phyloP scores from a whole-genome alignment of 2,888 invertebrate species.

The Parelbella ahira region DNA sequence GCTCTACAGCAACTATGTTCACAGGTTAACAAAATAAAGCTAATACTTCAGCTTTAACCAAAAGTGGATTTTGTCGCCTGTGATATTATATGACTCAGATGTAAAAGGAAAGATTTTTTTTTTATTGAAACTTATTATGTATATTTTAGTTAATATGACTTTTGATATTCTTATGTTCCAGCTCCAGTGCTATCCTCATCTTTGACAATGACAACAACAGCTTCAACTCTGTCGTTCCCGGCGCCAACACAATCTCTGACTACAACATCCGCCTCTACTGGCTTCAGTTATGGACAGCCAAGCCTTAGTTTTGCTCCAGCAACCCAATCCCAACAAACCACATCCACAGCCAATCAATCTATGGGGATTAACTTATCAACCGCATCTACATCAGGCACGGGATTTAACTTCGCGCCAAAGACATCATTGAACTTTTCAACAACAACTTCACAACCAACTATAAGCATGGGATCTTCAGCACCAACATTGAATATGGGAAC shows the following conservation, averaged over 20 bases:
- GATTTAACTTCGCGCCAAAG: slow-evolving; percentile 24
- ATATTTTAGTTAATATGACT: too few relatives aligned
- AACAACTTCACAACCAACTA: slow-evolving; percentile 1
- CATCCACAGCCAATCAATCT: slow-evolving; percentile 7
- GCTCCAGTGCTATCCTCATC: slow-evolving; percentile 2
- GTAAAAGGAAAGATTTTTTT: too few relatives aligned
- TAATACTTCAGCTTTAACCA: too few relatives aligned
- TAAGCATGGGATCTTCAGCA: not conserved
- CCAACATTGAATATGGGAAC: slow-evolving; percentile 21
- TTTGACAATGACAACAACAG: not conserved
- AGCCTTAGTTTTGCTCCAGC: slow-evolving; percentile 25
- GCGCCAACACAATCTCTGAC: not conserved
- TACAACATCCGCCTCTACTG: not conserved
- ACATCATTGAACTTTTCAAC: slow-evolving; percentile 8
- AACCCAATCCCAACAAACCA: slow-evolving; percentile 4
- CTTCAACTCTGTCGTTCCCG: not conserved
- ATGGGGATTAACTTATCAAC: too few relatives aligned
- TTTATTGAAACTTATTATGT: too few relatives aligned
- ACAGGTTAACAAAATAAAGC: too few relatives aligned
- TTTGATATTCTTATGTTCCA: slow-evolving; percentile 1
- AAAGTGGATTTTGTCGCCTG: too few relatives aligned
- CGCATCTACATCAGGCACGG: slow-evolving; percentile 6
- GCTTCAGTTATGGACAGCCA: slow-evolving; percentile 19
- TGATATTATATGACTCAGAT: too few relatives aligned
- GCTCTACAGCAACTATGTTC: too few relatives aligned